These are phyloP conservation scores for Heliconius sara DNA, from an alignment of 2,888 invertebrate species.

Conservation along the genomic window DNA sequence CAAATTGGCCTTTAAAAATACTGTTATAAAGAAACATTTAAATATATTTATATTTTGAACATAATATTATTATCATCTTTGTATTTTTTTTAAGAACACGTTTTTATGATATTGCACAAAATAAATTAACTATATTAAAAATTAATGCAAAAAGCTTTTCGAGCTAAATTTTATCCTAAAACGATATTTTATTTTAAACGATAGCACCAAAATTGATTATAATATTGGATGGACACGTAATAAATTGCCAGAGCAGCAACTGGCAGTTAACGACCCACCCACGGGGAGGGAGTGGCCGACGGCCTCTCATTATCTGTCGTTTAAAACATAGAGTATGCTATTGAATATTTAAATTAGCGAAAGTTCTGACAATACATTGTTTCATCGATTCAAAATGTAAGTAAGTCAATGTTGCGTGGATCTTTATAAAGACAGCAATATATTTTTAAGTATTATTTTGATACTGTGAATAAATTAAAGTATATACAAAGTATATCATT, in stretches of 20 bases:
- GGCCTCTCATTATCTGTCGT: constrained; percentile 49
- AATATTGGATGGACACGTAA: constrained; percentile 37
- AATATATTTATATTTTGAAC: background rate
- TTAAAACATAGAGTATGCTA: constrained; percentile 45
- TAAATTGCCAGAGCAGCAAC: constrained; percentile 39
- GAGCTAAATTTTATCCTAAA: constrained; percentile 25
- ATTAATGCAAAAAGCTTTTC: background rate
- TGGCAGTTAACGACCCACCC: constrained; percentile 26
- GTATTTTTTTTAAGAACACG: background rate
- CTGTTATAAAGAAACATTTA: constrained; percentile 26
- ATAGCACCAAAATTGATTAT: constrained; percentile 45
- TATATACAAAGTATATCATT: too few relatives aligned
- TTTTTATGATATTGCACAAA: background rate
- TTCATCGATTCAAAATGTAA: constrained; percentile 34
- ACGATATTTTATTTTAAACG: constrained; percentile 36
- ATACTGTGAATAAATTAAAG: too few relatives aligned
- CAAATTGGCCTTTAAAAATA: constrained; percentile 27
- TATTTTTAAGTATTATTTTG: too few relatives aligned
- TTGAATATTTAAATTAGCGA: constrained; percentile 57
- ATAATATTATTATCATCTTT: constrained; percentile 8
- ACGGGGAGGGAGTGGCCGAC: constrained; percentile 46
- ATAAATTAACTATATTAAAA: background rate
- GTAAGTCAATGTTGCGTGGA: background rate
- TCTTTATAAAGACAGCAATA: background rate
- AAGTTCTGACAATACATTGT: constrained; percentile 51